phyloP scores from a whole-genome alignment of 2,888 invertebrate species.

The Eupithecia exiguata region DNA sequence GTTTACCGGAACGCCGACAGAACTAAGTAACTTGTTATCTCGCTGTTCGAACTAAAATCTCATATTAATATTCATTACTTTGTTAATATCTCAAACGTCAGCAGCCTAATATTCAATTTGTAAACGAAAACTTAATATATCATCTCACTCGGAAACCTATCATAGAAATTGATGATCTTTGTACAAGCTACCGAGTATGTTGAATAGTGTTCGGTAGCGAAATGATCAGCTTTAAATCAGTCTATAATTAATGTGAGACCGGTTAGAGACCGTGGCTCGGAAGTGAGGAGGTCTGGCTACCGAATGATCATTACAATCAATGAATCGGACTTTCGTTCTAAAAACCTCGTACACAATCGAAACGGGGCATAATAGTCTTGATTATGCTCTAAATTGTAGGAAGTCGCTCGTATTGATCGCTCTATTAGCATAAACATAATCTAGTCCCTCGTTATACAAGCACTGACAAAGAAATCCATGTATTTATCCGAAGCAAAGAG shows the following conservation, averaged over 20 bases:
- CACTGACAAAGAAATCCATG: conserved; percentile 47
- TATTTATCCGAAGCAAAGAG: conserved; percentile 41
- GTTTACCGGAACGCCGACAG: conserved; percentile 33
- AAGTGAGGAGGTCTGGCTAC: conserved; percentile 65
- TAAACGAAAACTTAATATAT: conserved; percentile 65
- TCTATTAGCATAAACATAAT: conserved; percentile 57
- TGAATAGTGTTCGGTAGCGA: conserved; percentile 74
- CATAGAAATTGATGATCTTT: conserved; percentile 71
- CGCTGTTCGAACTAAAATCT: conserved; percentile 46
- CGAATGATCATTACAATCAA: conserved; percentile 77
- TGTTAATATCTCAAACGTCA: conserved; percentile 42
- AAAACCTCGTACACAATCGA: conserved; percentile 61
- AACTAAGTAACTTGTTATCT: conserved; percentile 45
- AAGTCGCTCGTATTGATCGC: conserved; percentile 59
- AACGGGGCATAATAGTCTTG: conserved; percentile 66
- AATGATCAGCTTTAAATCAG: conserved; percentile 76
- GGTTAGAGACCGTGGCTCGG: conserved; percentile 68
- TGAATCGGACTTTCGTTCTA: conserved; percentile 76
- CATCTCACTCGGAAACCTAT: conserved; percentile 67
- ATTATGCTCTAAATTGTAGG: conserved; percentile 66
- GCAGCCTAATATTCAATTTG: conserved; percentile 60
- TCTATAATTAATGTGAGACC: conserved; percentile 79
- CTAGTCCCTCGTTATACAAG: conserved; percentile 47
- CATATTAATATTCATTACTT: conserved; percentile 38
- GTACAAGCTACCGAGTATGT: conserved; percentile 55